Evolutionary conservation across 2,888 invertebrate species (phyloP).

Genomic region (Conops quadrifasciatus): DNA sequence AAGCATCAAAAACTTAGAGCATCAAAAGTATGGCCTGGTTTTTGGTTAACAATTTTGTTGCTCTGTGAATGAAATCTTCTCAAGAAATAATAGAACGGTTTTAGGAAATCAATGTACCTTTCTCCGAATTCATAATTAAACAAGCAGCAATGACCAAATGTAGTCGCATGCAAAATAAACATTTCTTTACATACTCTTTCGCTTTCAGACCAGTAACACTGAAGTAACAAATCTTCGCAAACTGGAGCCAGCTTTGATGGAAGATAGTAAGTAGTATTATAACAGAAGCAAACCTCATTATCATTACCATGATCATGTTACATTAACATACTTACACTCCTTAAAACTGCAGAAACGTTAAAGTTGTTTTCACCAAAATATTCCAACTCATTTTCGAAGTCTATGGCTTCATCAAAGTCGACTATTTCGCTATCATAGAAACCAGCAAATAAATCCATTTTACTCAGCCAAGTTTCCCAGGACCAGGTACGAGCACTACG

Average conservation of each 20-base stretch:
- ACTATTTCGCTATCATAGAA: conserved; percentile 44
- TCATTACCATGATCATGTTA: background rate
- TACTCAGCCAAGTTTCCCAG: conserved; percentile 42
- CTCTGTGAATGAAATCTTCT: background rate
- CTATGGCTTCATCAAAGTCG: conserved; percentile 44
- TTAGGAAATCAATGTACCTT: conserved; percentile 11
- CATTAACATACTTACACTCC: conserved; percentile 5
- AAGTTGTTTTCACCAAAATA: conserved; percentile 22
- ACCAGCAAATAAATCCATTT: conserved; percentile 49
- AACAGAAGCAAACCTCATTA: background rate
- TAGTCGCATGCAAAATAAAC: conserved; percentile 43
- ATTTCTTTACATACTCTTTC: conserved; percentile 47
- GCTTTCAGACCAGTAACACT: conserved; percentile 48
- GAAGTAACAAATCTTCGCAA: conserved; percentile 50
- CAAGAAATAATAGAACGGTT: background rate
- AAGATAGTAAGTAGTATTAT: background rate
- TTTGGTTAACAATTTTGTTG: background rate
- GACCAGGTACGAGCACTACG: background rate
- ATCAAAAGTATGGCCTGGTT: too few species aligned
- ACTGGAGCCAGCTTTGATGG: conserved; percentile 48
- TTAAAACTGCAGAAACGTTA: conserved; percentile 9
- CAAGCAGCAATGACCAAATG: conserved; percentile 53
- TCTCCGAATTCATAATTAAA: conserved; percentile 47
- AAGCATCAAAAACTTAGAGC: too few species aligned
- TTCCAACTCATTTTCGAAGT: conserved; percentile 44